A percentile compares a stretch with the other conserved stretches of the same genome.
These are phyloP conservation scores for Syngnathus floridae DNA, from an alignment of 2,113 vertebrate species.

Conservation along the genomic window DNA sequence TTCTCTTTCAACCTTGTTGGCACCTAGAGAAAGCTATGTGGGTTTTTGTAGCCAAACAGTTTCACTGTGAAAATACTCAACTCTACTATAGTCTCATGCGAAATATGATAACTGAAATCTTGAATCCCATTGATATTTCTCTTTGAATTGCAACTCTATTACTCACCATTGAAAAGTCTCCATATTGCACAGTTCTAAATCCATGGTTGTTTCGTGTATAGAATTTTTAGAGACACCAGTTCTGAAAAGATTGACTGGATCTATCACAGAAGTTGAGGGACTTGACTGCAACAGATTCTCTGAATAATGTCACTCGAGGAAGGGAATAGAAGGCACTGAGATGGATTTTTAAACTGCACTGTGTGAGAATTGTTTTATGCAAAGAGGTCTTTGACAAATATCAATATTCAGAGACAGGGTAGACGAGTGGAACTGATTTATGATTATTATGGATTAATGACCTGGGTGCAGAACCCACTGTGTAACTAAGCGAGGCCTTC, in stretches of 20 bases:
- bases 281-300: slow-evolving; percentile 32
- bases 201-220: slow-evolving; percentile 19
- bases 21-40: background rate
- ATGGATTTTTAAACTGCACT: slow-evolving; percentile 33
- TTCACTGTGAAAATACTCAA: background rate
- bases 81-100: background rate
- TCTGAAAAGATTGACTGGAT: slow-evolving; percentile 42
- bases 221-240: slow-evolving; percentile 27
- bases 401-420: slow-evolving; percentile 15
- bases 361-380: slow-evolving; percentile 18
- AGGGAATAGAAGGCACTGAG: slow-evolving; percentile 15
- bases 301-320: slow-evolving; percentile 34
- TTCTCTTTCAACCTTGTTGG: too few species aligned
- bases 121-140: slow-evolving; percentile 5
- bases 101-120: background rate
- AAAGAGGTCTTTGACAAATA: slow-evolving; percentile 21
- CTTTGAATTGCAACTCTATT: background rate
- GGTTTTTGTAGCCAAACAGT: background rate
- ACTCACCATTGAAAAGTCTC: slow-evolving; percentile 25
- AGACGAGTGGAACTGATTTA: slow-evolving; percentile 22
- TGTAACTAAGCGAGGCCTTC: slow-evolving; percentile 6
- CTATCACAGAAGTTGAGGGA: slow-evolving; percentile 23
- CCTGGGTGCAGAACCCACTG: slow-evolving; percentile 11
- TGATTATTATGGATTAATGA: slow-evolving; percentile 20
- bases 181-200: slow-evolving; percentile 30